Evolutionary conservation across 2,888 invertebrate genomes (phyloP), one percentile per base, ranked within the genome.

Genomic region (Troilus luridus): DNA sequence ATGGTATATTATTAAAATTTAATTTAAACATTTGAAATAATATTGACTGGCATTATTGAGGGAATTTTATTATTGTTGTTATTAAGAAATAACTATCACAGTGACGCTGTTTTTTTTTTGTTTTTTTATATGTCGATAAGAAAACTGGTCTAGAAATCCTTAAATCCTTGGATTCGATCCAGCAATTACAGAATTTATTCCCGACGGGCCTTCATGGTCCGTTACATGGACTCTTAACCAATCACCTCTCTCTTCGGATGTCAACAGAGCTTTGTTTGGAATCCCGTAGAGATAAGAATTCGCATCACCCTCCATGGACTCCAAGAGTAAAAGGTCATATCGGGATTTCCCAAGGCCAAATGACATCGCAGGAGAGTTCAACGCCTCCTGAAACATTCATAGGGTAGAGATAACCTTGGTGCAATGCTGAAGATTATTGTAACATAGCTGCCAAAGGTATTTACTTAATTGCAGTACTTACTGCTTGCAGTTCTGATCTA

Each of bases 301-400:
- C 8, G 19, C 17, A 8, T 24, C 72, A 7, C 14, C 1, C 72
- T 41, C 72, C 72, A 24, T 7, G 24, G 27, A 8, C 27, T 77
- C 12, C 12, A 41, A 8, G 72, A 41, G 19, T 17, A 41, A 77
- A 77, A 77, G 72, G 72, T 77, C 72, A 19, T 27, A 41, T 7
- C n/a, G 19, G 24, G 27, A 72, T 0, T 27, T 6, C 27, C 72
- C 72, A 41, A 77, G 72, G 72, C 27, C 67, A 14, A 14, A 24
- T 27, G 67, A 67, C 72, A 19, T 77, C 72, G 72, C 6, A 77
- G 14, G 72, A 77, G 72, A 77, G 72, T 77, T 77, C 72, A 77
- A 77, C 72, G 72, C 72, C 72, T 77, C 27, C 72, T 77, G 10
- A 17, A 77, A 41, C 72, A 77, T 77, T 27, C 72, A 17, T 77